Percentiles rank a stretch among this genome's conserved stretches.
phyloP scores from a whole-genome alignment of 2,888 invertebrate genomes.

The Tenthredo livida region DNA sequence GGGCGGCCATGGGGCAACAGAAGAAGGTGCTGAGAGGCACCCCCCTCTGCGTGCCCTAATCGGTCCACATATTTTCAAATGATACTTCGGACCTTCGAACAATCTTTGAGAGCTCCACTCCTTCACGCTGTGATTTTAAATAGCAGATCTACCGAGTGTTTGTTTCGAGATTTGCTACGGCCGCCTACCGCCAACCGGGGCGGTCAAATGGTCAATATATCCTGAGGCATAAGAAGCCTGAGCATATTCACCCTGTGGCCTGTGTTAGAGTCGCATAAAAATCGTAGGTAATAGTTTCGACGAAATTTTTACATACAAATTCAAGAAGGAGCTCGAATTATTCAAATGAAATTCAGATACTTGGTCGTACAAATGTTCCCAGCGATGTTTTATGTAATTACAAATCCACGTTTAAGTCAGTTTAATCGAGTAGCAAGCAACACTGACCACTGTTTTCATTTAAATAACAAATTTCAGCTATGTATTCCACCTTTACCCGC shows the following conservation, averaged over 20 bases:
- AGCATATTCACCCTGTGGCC: not conserved
- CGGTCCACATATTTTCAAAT: constrained; percentile 71
- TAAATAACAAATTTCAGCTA: not conserved
- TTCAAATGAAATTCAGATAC: constrained; percentile 32
- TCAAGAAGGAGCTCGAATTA: not conserved
- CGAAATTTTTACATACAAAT: not conserved
- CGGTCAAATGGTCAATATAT: constrained; percentile 1
- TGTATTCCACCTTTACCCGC: no score
- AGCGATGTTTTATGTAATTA: constrained; percentile 21
- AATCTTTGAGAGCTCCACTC: constrained; percentile 50
- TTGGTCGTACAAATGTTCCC: not conserved
- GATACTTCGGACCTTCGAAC: constrained; percentile 60
- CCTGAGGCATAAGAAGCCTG: not conserved
- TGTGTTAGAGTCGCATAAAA: not conserved
- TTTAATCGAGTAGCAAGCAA: not conserved
- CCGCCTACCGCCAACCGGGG: constrained; percentile 55
- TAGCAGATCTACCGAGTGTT: constrained; percentile 65
- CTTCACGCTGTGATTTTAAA: constrained; percentile 74
- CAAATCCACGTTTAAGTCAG: not conserved
- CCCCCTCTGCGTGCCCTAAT: constrained; percentile 64
- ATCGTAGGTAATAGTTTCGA: not conserved
- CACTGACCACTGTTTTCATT: not conserved
- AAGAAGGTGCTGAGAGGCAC: constrained; percentile 53
- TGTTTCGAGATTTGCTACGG: constrained; percentile 71
- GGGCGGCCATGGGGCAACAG: constrained; percentile 42